Evolutionary conservation across 1,140 invertebrate genomes (phyloP).

Genomic region (Gonatopus flavifemur): DNA sequence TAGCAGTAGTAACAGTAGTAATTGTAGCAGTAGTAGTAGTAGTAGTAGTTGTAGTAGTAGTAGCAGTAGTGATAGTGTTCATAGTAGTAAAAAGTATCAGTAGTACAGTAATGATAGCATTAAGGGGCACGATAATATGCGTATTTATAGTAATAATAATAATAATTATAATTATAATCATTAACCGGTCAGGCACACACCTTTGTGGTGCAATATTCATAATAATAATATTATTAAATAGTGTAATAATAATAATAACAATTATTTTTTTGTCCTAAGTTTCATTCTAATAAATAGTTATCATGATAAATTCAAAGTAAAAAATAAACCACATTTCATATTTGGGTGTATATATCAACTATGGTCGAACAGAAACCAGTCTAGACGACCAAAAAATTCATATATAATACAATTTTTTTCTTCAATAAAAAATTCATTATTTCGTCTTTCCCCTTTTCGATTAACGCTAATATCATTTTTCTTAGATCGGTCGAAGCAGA

Average conservation of each 20-base stretch:
- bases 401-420: slow-evolving; percentile 38
- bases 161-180: slow-evolving; percentile 40
- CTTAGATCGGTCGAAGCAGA: slow-evolving; percentile 20
- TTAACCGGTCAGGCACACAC: slow-evolving; percentile 31
- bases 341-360: slow-evolving; percentile 22
- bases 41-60: slow-evolving; percentile 26
- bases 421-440: slow-evolving; percentile 21
- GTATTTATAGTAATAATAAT: slow-evolving; percentile 39
- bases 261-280: too few species aligned
- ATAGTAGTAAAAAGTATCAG: slow-evolving; percentile 23
- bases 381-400: slow-evolving; percentile 32
- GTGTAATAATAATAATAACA: too few species aligned
- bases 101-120: slow-evolving; percentile 26
- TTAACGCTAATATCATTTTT: slow-evolving; percentile 10
- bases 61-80: slow-evolving; percentile 30
- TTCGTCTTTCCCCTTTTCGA: slow-evolving; percentile 11
- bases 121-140: slow-evolving; percentile 24
- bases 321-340: slow-evolving; percentile 40
- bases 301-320: slow-evolving; percentile 37
- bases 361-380: slow-evolving; percentile 25
- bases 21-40: slow-evolving; percentile 24
- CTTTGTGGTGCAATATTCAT: too few species aligned
- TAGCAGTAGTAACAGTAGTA: slow-evolving; percentile 19
- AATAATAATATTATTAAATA: slow-evolving; percentile 10
- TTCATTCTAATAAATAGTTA: slow-evolving; percentile 39